Evolutionary conservation across 2,797 vertebrate genomes (phyloP).

Genomic region (Psittacula derbiana): DNA sequence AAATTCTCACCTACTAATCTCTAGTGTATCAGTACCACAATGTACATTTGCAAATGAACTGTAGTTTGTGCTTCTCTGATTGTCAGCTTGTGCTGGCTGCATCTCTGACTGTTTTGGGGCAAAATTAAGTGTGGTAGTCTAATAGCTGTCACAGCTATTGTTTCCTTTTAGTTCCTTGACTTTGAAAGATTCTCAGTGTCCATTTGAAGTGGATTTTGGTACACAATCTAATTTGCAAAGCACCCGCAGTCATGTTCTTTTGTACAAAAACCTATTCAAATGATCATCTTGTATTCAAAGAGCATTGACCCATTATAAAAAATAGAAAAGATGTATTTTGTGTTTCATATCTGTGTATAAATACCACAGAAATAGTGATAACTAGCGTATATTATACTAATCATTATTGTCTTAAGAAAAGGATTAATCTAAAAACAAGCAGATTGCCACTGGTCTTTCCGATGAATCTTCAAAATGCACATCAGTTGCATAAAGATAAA

Average conservation of each 20-base stretch:
- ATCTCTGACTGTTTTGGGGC: background rate
- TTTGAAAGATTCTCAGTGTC: background rate
- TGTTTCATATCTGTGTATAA: background rate
- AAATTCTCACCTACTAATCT: background rate
- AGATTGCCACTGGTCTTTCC: background rate
- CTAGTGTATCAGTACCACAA: background rate
- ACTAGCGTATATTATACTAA: background rate
- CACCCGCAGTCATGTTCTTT: background rate
- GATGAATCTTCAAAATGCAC: background rate
- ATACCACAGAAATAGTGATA: background rate
- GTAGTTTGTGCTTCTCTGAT: background rate
- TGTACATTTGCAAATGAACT: background rate
- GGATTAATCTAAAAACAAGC: background rate
- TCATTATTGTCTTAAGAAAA: background rate
- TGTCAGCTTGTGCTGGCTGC: background rate
- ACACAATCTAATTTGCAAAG: background rate
- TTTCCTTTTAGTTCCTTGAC: background rate
- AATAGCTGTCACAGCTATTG: background rate
- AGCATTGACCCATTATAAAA: background rate
- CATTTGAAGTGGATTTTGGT: background rate
- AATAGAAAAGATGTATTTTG: background rate
- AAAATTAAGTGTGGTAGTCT: background rate
- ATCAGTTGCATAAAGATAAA: background rate
- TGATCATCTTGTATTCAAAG: background rate
- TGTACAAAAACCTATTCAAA: background rate